Evolutionary conservation across 2,113 vertebrate species (phyloP).

Genomic region (Myxocyprinus asiaticus): DNA sequence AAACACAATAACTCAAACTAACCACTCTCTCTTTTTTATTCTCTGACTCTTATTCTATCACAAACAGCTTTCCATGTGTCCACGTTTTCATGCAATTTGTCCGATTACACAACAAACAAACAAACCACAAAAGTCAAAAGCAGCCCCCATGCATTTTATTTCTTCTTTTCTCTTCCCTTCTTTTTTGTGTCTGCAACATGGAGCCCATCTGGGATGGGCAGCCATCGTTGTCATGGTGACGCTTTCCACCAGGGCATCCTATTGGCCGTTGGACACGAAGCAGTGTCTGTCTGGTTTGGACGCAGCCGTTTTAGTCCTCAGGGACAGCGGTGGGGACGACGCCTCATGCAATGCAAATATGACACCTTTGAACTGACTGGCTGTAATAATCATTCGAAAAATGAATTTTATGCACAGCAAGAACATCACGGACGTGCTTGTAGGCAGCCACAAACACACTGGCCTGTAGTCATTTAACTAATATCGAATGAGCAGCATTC

Average conservation of each 20-base stretch:
- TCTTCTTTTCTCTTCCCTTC: conserved; percentile 16
- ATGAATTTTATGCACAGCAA: background rate
- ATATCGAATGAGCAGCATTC: background rate
- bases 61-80: background rate
- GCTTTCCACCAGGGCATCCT: conserved; percentile 47
- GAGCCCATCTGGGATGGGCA: conserved; percentile 60
- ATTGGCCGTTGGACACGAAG: conserved; percentile 48
- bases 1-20: background rate
- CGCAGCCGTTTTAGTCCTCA: conserved; percentile 49
- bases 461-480: background rate
- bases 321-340: conserved; percentile 34
- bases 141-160: background rate
- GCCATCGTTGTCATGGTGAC: conserved; percentile 51
- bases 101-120: conserved; percentile 17
- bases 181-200: conserved; percentile 59
- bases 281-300: conserved; percentile 43
- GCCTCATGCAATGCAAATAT: conserved; percentile 59
- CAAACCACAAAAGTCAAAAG: background rate
- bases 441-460: background rate
- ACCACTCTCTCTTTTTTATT: background rate
- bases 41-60: background rate
- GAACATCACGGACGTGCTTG: background rate
- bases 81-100: conserved; percentile 16
- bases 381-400: conserved; percentile 7
- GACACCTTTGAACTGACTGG: conserved; percentile 50